Evolutionary conservation across 2,797 vertebrate species (phyloP), one percentile per base, ranked within the genome.

Genomic region (Myotis daubentonii): DNA sequence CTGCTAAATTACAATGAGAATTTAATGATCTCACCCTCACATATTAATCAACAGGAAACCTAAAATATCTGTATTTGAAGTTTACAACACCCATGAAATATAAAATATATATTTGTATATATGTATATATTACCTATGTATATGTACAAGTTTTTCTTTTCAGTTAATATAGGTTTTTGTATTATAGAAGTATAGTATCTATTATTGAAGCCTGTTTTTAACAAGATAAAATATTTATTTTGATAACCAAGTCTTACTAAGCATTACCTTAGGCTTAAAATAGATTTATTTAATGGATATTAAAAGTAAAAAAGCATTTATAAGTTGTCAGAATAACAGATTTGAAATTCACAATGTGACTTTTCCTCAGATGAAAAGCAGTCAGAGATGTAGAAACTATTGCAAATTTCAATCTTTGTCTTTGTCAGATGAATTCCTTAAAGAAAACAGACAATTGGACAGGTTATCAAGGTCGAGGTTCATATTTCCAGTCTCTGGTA

Each of bases 121-220:
- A 44, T 76, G 6, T 51, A 22, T 75, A n/a, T 51, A n/a, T 66
- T 65, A 17, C 28, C 1, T 84, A 9, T 76, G 0, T 22, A 60
- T 36, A 28, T 53, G 19, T 23, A 62, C 0, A 60, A 20, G 8
- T 28, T 68, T 20, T n/a, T 66, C 5, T 93, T 60, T 92, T 88
- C 4, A 57, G 23, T 30, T 80, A 76, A 82, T n/a, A 36, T 36
- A 53, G 12, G 1, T 22, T 60, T 53, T 62, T 75, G 25, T 70
- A 62, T 80, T 89, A 6, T 23, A 62, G 28, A 28, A 55, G 4
- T n/a, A 70, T 53, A 20, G 25, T 38, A 55, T 33, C 33, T 44
- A 60, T 25, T 75, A 74, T 38, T 89, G 47, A 92, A 74, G 68
- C 5, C 62, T 38, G n/a, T 76, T 92, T n/a, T 85, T 91, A 74